These are phyloP conservation scores for Formica aserva DNA, from an alignment of 2,888 invertebrate genomes.

Conservation along the genomic window DNA sequence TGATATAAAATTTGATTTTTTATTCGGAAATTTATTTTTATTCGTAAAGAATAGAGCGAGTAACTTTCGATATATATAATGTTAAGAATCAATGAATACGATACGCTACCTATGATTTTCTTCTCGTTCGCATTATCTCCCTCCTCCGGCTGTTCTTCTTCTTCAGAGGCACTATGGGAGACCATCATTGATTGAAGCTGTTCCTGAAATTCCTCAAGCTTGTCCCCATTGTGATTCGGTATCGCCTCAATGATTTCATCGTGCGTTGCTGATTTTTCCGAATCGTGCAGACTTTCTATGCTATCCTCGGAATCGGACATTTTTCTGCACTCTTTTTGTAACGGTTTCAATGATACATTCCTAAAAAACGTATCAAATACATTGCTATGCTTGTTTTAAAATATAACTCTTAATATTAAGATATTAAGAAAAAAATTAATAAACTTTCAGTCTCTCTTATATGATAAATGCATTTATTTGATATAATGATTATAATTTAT, in stretches of 20 bases:
- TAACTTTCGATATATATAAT: background rate
- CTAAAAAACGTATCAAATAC: constrained; percentile 1
- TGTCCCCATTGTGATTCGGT: constrained; percentile 75
- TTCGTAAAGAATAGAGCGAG: background rate
- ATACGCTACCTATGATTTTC: constrained; percentile 55
- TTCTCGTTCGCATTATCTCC: constrained; percentile 71
- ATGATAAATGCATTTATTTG: background rate
- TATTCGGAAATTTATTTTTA: background rate
- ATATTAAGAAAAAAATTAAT: background rate
- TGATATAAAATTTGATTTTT: background rate
- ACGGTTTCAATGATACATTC: background rate
- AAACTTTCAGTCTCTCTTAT: background rate
- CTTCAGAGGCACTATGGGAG: constrained; percentile 78
- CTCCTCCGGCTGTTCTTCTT: constrained; percentile 73
- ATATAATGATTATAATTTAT: background rate
- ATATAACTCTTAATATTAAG: background rate
- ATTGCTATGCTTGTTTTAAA: background rate
- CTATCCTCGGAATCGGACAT: constrained; percentile 81
- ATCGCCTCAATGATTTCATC: constrained; percentile 60
- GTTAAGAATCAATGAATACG: background rate
- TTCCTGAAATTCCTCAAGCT: constrained; percentile 83
- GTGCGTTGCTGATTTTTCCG: constrained; percentile 58
- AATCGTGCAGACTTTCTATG: constrained; percentile 61
- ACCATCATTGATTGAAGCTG: constrained; percentile 82
- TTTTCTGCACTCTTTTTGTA: constrained; percentile 33